Base-by-base conservation (phyloP, 2,797 vertebrate species). In the Mormyrus hasselquistii region DNA sequence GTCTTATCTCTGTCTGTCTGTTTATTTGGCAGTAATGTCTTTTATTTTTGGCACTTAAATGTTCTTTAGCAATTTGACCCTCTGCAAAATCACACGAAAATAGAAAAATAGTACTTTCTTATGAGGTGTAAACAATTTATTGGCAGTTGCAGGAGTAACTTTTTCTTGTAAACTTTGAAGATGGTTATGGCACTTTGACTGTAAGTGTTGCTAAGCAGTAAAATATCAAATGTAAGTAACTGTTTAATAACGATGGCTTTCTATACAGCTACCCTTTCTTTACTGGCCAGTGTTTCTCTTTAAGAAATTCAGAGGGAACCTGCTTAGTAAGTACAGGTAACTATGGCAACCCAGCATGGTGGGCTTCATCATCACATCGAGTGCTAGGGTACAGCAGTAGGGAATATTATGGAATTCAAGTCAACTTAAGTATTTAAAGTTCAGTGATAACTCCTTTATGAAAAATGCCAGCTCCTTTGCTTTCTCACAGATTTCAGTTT, bases 51-150 rank as follows among this genome's bases (percentile, higher is more conserved):
- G 57, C 83, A 65, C 41, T 86, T 69, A n/a, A 85, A 83, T 73
- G 29, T 55, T 85, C 47, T 84, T 89, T 49, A 89, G 52, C 41
- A 89, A 89, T 49, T 16, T 47, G 55, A 84, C 34, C 38, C 84
- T 83, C 53, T 38, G 52, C n/a, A 85, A 62, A 49, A 85, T 47
- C 25, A 88, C 41, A 50, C 41, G 49, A 55, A 50, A 65, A 85
- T 62, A 89, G n/a, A 89, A 86, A 73, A 69, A 86, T 73, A 52
- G 53, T 59, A 87, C 52, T 29, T 84, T 59, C 44, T 52, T 52
- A 86, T 90, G 57, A 90, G 34, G 87, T 93, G 94, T 95, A 94
- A 95, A 95, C 93, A 92, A 88, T 88, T 91, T 41, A 89, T 89
- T 90, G 92, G 92, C 93, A 93, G 93, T 92, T 91, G 91, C 10